phyloP scores from a whole-genome alignment of 2,888 invertebrate genomes.

The Biston betularia region DNA sequence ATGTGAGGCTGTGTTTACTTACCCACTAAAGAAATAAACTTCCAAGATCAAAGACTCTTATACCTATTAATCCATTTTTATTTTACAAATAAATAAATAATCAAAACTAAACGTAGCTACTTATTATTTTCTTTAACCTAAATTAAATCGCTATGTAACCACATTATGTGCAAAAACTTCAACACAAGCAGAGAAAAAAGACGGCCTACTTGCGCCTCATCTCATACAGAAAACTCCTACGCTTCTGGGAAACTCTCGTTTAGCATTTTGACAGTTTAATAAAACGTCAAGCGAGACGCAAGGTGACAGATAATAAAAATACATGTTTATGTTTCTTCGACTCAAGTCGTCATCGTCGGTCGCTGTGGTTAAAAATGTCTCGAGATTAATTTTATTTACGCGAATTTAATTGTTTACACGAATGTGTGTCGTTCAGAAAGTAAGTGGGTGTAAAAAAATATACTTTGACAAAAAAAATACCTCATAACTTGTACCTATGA shows the following conservation, averaged over 20 bases:
- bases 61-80: constrained; percentile 32
- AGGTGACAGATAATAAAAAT: constrained; percentile 32
- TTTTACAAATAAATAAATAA: constrained; percentile 14
- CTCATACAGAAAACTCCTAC: constrained; percentile 62
- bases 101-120: constrained; percentile 1
- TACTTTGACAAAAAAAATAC: too few relatives aligned
- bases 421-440: constrained; percentile 16
- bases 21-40: constrained; percentile 2
- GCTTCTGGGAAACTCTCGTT: constrained; percentile 74
- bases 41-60: constrained; percentile 3
- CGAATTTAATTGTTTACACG: constrained; percentile 23
- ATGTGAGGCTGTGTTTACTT: neutral
- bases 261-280: constrained; percentile 72
- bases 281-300: constrained; percentile 55
- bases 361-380: constrained; percentile 12
- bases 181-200: constrained; percentile 48
- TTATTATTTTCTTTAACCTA: constrained; percentile 49
- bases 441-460: neutral
- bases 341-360: constrained; percentile 21
- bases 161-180: constrained; percentile 41
- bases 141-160: too few relatives aligned
- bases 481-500: too few relatives aligned
- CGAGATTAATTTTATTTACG: constrained; percentile 22
- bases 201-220: constrained; percentile 64
- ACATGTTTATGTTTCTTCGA: constrained; percentile 49